phyloP scores from a whole-genome alignment of 2,888 invertebrate species.

The Acrobasis suavella region DNA sequence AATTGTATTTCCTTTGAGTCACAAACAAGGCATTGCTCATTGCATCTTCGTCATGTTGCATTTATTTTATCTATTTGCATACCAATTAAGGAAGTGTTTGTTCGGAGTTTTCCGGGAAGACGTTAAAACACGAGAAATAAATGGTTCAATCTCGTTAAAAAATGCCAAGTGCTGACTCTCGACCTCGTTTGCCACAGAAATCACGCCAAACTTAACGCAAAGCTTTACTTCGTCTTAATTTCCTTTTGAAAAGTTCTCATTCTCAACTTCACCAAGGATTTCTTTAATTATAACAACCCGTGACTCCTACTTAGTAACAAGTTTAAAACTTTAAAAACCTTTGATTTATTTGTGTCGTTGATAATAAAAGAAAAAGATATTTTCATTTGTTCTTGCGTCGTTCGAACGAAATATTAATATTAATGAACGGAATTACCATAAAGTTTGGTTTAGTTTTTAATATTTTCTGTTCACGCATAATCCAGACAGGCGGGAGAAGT shows the following conservation, averaged over 20 bases:
- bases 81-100: constrained; percentile 1
- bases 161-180: not conserved
- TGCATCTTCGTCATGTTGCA: not conserved
- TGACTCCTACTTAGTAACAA: not conserved
- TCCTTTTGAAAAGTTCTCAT: not conserved
- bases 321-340: not conserved
- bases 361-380: not conserved
- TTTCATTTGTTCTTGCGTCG: constrained; percentile 6
- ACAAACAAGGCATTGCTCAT: not conserved
- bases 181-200: not conserved
- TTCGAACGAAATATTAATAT: constrained; percentile 7
- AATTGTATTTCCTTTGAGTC: constrained; percentile 11
- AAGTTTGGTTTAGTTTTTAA: constrained; percentile 3
- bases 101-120: constrained; percentile 2
- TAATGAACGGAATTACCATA: constrained; percentile 1
- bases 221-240: not conserved
- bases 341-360: too few species aligned
- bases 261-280: not conserved
- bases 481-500: constrained; percentile 3
- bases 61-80: constrained; percentile 5
- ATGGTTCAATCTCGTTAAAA: constrained; percentile 5
- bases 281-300: not conserved
- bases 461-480: constrained; percentile 10
- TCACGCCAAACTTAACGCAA: constrained; percentile 1
- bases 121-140: not conserved